Evolutionary conservation across 2,888 invertebrate species (phyloP).

Genomic region (Spisula subtruncata): DNA sequence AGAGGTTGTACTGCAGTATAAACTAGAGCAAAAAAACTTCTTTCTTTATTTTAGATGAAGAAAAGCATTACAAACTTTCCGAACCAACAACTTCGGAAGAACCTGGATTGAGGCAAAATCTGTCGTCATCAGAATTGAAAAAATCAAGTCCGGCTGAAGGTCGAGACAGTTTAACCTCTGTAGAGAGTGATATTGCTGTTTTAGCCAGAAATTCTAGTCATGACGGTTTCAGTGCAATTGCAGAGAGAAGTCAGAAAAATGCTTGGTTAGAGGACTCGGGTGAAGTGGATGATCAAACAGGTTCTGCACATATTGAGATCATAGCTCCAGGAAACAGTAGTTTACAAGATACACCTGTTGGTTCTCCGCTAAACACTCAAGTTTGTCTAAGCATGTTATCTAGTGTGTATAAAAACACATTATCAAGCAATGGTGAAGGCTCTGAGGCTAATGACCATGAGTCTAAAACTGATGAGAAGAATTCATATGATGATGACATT

Average conservation of each 20-base stretch:
- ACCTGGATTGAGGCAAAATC: slow-evolving; percentile 35
- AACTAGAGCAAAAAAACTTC: too few relatives aligned
- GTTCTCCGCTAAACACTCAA: slow-evolving; percentile 81
- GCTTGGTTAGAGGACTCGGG: neutral
- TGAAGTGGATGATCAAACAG: neutral
- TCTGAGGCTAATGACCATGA: neutral
- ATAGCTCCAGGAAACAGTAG: neutral
- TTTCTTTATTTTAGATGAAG: neutral
- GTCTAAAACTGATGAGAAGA: neutral
- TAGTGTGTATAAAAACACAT: slow-evolving; percentile 83
- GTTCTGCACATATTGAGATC: neutral
- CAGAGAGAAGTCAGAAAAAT: slow-evolving; percentile 20
- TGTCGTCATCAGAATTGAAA: slow-evolving; percentile 63
- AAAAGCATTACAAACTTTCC: neutral
- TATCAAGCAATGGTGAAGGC: slow-evolving; percentile 63
- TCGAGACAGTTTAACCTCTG: slow-evolving; percentile 69
- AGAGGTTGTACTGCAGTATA: too few relatives aligned
- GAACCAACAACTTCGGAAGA: neutral
- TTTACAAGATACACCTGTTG: slow-evolving; percentile 65
- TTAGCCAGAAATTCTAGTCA: slow-evolving; percentile 90
- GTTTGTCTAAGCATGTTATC: slow-evolving; percentile 85
- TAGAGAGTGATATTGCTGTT: slow-evolving; percentile 91
- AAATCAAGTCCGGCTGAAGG: neutral
- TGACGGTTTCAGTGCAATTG: slow-evolving; percentile 16
- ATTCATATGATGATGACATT: slow-evolving; percentile 22